Conservation (phyloP, 2,113 vertebrate genomes). For the Suncus etruscus region DNA sequence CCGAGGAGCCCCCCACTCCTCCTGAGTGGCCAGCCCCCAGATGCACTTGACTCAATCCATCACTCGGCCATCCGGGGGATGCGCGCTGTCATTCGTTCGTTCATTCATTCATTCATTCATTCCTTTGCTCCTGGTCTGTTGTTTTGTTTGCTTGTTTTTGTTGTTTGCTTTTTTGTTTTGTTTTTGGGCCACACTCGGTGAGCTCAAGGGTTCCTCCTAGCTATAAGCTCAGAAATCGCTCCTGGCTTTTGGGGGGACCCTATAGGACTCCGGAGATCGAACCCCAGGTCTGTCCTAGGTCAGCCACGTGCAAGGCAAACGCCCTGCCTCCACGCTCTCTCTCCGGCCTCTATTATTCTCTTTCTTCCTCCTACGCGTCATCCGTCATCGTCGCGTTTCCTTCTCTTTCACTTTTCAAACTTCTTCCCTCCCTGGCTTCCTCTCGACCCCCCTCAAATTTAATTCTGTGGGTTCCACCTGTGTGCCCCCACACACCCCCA, state of each 20-base stretch:
- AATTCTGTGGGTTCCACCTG: background rate
- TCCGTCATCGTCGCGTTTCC: background rate
- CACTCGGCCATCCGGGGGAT: background rate
- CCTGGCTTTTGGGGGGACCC: too few species aligned
- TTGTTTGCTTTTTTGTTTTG: too few species aligned
- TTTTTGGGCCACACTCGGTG: too few species aligned
- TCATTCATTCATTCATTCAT: rapidly evolving
- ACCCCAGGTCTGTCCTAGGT: too few species aligned
- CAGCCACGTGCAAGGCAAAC: too few species aligned
- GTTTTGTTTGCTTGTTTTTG: background rate
- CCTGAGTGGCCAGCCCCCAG: too few species aligned
- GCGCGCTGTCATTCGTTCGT: background rate
- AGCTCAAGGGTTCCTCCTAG: too few species aligned
- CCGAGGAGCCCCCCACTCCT: too few species aligned
- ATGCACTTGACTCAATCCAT: too few species aligned
- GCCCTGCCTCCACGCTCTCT: background rate
- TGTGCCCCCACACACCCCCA: too few species aligned
- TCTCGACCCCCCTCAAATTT: background rate
- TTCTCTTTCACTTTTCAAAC: background rate
- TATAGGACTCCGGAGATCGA: too few species aligned
- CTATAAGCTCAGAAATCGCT: too few species aligned
- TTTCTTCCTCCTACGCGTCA: background rate
- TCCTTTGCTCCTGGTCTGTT: rapidly evolving
- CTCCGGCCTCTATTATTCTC: background rate
- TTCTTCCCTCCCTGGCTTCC: background rate